These are phyloP conservation scores for Corynorhinus townsendii DNA, from an alignment of 2,113 vertebrate species.

Conservation along the genomic window DNA sequence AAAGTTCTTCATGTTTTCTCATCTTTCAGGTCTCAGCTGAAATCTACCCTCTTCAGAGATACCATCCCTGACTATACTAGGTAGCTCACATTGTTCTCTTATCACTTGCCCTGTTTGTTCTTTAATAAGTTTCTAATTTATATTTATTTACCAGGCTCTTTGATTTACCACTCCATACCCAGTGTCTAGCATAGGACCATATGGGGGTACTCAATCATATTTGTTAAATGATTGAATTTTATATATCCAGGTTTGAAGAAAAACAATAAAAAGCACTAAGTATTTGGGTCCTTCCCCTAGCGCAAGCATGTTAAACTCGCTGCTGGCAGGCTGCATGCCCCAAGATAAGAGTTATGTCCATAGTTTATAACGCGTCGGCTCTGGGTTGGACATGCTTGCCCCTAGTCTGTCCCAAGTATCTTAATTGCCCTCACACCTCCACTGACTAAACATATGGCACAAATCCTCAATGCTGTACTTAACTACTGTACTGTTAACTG, in stretches of 20 bases:
- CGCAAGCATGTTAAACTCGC: too few relatives aligned
- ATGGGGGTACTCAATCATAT: neutral
- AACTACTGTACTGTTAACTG: neutral
- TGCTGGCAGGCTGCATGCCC: too few relatives aligned
- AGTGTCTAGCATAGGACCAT: neutral
- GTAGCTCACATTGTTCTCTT: neutral
- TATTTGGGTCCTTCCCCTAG: neutral
- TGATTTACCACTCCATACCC: neutral
- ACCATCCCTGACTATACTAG: neutral
- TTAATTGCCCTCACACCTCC: neutral
- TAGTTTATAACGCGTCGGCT: too few relatives aligned
- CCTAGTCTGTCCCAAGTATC: neutral
- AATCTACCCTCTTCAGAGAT: neutral
- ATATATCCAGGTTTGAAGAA: neutral
- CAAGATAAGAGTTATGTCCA: too few relatives aligned
- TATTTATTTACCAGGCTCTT: neutral
- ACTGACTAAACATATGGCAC: neutral
- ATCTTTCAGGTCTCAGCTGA: neutral
- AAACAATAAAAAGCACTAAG: neutral
- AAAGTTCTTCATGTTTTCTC: neutral
- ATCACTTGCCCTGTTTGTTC: neutral
- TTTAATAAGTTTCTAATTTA: constrained; percentile 1
- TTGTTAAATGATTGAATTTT: constrained; percentile 16
- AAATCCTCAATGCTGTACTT: neutral
- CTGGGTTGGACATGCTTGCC: too few relatives aligned